These are phyloP conservation scores for Synchiropus splendidus DNA, from an alignment of 2,113 vertebrate genomes.

Conservation along the genomic window DNA sequence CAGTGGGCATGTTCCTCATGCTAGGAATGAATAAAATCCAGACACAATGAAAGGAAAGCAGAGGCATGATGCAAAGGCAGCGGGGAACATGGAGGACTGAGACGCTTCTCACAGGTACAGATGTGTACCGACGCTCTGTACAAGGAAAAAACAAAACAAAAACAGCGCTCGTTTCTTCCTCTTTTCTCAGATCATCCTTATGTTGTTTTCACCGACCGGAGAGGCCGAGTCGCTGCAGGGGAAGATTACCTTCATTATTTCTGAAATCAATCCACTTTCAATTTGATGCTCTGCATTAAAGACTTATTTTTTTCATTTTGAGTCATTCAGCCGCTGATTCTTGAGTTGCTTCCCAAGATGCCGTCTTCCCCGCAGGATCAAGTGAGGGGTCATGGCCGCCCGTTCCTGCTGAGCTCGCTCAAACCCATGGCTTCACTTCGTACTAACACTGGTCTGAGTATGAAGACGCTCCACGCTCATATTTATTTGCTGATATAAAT, in stretches of 20 bases:
- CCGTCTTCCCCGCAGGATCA: too few relatives aligned
- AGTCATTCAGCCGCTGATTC: too few relatives aligned
- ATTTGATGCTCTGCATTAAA: too few relatives aligned
- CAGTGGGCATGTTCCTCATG: slow-evolving; percentile 71
- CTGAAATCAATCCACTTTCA: slow-evolving; percentile 12
- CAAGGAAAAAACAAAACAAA: slow-evolving; percentile 9
- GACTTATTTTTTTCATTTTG: too few relatives aligned
- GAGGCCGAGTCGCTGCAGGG: slow-evolving; percentile 16
- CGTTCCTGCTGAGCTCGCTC: too few relatives aligned
- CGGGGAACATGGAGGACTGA: slow-evolving; percentile 10
- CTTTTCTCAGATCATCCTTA: slow-evolving; percentile 21
- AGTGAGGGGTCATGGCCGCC: too few relatives aligned
- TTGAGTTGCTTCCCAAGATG: too few relatives aligned
- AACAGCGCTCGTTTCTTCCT: slow-evolving; percentile 60
- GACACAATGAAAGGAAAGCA: slow-evolving; percentile 61
- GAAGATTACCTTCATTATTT: slow-evolving; percentile 32
- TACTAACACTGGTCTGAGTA: too few relatives aligned
- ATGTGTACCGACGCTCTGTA: slow-evolving; percentile 13
- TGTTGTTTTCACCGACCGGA: slow-evolving; percentile 17
- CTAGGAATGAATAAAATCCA: slow-evolving; percentile 73
- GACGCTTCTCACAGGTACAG: slow-evolving; percentile 17
- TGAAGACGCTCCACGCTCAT: too few relatives aligned
- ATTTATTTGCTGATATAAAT: too few relatives aligned
- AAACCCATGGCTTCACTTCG: too few relatives aligned
- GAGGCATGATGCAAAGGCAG: slow-evolving; percentile 25